Evolutionary conservation across 2,888 invertebrate species (phyloP).

Genomic region (Cryptocephalus primarius): DNA sequence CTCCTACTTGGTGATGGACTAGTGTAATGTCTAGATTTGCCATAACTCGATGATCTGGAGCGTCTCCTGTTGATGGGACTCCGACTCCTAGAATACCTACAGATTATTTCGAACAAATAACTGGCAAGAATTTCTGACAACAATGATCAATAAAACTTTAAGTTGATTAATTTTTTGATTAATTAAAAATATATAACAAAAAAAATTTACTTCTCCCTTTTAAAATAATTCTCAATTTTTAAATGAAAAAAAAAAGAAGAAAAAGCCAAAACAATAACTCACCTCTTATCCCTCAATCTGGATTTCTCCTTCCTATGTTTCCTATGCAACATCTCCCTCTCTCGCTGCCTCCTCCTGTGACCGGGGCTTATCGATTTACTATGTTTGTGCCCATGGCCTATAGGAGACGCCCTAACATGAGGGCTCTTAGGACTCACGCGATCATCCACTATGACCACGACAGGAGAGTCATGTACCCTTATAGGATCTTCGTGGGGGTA

Average conservation of each 20-base stretch:
- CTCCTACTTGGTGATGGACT: constrained; percentile 31
- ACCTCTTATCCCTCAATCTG: constrained; percentile 29
- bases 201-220: no score
- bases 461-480: constrained; percentile 23
- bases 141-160: no score
- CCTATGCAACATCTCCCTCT: constrained; percentile 36
- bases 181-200: no score
- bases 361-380: constrained; percentile 29
- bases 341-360: constrained; percentile 28
- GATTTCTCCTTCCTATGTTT: constrained; percentile 39
- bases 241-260: no score
- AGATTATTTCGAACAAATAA: no score
- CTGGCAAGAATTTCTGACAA: no score
- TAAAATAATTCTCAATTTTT: no score
- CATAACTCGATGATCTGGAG: constrained; percentile 38
- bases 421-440: constrained; percentile 25
- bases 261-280: not conserved
- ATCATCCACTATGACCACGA: constrained; percentile 21
- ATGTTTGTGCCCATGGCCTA: constrained; percentile 22
- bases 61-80: constrained; percentile 49
- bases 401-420: constrained; percentile 32
- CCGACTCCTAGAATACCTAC: constrained; percentile 43
- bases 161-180: no score
- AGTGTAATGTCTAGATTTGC: constrained; percentile 37
- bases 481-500: constrained; percentile 11